These are phyloP conservation scores for Cephus pulcher DNA, from an alignment of 2,888 invertebrate genomes.

Conservation along the genomic window DNA sequence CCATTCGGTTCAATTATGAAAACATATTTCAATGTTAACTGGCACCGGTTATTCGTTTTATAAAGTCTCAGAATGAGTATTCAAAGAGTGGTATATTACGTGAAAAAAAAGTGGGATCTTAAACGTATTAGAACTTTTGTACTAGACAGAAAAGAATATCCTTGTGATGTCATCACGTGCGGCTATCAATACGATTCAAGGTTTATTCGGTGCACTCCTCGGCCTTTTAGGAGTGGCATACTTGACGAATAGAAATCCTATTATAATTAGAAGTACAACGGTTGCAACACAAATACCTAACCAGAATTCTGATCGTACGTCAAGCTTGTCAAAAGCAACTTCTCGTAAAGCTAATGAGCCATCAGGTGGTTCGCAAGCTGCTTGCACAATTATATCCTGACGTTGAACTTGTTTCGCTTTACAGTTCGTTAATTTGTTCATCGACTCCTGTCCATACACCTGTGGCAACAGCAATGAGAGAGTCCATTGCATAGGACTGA, in stretches of 20 bases:
- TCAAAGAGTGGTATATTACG: not conserved
- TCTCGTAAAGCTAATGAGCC: conserved; percentile 73
- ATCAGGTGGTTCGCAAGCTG: conserved; percentile 84
- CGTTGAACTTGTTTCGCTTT: conserved; percentile 78
- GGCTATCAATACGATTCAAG: conserved; percentile 57
- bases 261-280: conserved; percentile 72
- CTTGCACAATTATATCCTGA: conserved; percentile 88
- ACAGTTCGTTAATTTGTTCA: conserved; percentile 54
- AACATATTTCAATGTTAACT: not conserved
- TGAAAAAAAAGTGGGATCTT: not conserved
- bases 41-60: not conserved
- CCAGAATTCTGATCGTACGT: conserved; percentile 67
- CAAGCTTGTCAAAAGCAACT: conserved; percentile 69
- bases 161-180: not conserved
- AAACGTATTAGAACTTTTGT: not conserved
- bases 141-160: not conserved
- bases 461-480: conserved; percentile 53
- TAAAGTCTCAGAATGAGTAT: not conserved
- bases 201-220: conserved; percentile 73
- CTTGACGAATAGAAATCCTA: conserved; percentile 69
- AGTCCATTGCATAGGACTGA: conserved; percentile 60
- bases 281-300: conserved; percentile 73
- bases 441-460: conserved; percentile 46
- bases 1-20: not conserved
- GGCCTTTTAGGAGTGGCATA: conserved; percentile 69